These are phyloP conservation scores for Cinclus cinclus DNA, from an alignment of 2,113 vertebrate species.

Conservation along the genomic window DNA sequence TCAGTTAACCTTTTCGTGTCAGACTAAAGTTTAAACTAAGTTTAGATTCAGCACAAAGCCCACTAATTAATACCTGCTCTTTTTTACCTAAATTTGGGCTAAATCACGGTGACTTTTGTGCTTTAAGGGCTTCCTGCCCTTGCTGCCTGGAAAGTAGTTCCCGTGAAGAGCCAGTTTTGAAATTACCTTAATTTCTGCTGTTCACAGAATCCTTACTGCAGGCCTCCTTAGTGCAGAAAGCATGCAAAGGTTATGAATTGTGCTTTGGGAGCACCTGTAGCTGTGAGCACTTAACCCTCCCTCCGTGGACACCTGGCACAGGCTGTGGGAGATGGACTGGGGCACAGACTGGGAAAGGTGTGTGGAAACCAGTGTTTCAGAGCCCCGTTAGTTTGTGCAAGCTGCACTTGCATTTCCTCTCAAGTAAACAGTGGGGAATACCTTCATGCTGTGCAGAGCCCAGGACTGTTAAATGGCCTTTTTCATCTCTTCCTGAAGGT, in stretches of 20 bases:
- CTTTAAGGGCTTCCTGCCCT: background rate
- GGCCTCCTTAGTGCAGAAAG: background rate
- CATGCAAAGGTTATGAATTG: background rate
- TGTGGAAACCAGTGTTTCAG: background rate
- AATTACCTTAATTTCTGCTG: background rate
- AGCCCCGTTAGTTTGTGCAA: background rate
- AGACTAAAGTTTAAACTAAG: background rate
- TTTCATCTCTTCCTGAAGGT: background rate
- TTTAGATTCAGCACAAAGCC: background rate
- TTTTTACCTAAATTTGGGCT: background rate
- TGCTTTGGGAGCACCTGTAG: background rate
- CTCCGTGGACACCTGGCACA: fast-evolving
- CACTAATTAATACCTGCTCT: background rate
- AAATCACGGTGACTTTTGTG: background rate
- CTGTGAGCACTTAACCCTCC: background rate
- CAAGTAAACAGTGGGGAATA: background rate
- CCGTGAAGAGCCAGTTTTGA: background rate
- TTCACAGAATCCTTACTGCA: background rate
- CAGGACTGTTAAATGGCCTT: background rate
- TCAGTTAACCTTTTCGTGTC: background rate
- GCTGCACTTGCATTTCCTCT: background rate
- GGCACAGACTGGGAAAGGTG: background rate
- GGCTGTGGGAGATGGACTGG: background rate
- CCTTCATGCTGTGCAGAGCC: background rate
- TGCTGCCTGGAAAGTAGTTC: background rate